phyloP scores from a whole-genome alignment of 2,888 invertebrate genomes.

The Smittia aterrima region DNA sequence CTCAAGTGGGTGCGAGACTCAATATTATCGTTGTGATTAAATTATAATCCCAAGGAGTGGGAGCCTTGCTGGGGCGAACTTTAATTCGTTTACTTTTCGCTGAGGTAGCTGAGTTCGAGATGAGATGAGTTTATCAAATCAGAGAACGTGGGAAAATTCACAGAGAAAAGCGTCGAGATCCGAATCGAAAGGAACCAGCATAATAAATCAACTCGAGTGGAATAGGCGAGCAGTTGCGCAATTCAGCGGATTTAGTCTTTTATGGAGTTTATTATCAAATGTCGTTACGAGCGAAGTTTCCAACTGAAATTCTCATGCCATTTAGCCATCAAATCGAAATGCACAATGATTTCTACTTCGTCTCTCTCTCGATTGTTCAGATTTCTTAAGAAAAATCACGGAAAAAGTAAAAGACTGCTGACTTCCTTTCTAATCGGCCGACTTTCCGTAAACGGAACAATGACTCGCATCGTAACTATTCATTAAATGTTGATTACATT shows the following conservation, averaged over 20 bases:
- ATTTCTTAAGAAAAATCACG: not conserved
- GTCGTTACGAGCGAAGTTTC: no score
- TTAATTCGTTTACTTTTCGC: no score
- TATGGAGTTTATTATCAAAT: not conserved
- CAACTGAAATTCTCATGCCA: conserved; percentile 23
- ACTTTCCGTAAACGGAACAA: not conserved
- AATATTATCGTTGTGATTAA: conserved; percentile 17
- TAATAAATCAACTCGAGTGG: conserved; percentile 10
- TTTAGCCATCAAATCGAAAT: conserved; percentile 22
- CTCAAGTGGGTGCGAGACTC: not conserved
- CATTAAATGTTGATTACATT: conserved; percentile 29
- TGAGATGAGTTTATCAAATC: not conserved
- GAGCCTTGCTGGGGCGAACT: conserved; percentile 24
- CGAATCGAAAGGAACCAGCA: not conserved
- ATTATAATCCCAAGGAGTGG: conserved; percentile 18
- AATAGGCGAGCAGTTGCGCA: conserved; percentile 25
- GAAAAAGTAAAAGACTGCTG: conserved; percentile 24
- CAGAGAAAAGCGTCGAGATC: not conserved
- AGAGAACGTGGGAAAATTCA: conserved; percentile 35
- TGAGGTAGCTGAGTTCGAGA: no score
- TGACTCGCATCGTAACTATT: not conserved
- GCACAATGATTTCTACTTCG: conserved; percentile 16
- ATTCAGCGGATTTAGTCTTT: no score
- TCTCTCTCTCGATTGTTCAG: conserved; percentile 1
- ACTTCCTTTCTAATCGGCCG: not conserved